Percentiles rank a stretch among this genome's conserved stretches.
phyloP scores from a whole-genome alignment of 2,113 vertebrate species.

The Oplegnathus fasciatus region DNA sequence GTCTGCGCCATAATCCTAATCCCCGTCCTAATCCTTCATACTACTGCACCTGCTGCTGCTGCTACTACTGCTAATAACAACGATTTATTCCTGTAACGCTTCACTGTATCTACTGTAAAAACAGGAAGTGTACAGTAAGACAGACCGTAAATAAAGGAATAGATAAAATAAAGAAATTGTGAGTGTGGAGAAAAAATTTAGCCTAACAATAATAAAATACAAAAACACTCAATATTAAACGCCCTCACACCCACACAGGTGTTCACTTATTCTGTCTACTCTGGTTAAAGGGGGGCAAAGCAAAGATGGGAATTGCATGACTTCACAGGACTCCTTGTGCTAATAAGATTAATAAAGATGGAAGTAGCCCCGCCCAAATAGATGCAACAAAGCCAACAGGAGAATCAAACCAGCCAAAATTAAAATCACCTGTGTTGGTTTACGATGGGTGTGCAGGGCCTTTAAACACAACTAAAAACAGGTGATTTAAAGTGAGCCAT shows the following conservation, averaged over 20 bases:
- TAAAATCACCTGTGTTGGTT: not conserved
- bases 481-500: too few species aligned
- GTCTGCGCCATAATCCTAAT: constrained; percentile 61
- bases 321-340: not conserved
- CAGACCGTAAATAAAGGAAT: not conserved
- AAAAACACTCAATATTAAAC: not conserved
- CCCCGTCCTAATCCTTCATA: constrained; percentile 40
- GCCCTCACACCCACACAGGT: not conserved
- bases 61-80: not conserved
- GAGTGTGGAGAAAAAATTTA: not conserved
- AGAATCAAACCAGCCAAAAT: not conserved
- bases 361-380: not conserved
- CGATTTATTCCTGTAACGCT: not conserved
- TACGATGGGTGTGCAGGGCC: not conserved
- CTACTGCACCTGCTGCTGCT: constrained; percentile 33
- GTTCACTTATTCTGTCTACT: not conserved
- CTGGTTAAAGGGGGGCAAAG: not conserved
- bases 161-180: too few species aligned
- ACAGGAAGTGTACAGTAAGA: not conserved
- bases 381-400: not conserved
- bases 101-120: not conserved
- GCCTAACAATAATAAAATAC: not conserved
- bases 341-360: not conserved
- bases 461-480: too few species aligned
- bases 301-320: not conserved